Evolutionary conservation across 2,888 invertebrate genomes (phyloP), one percentile per base, ranked within the genome.

Genomic region (Scrobipalpa costella): DNA sequence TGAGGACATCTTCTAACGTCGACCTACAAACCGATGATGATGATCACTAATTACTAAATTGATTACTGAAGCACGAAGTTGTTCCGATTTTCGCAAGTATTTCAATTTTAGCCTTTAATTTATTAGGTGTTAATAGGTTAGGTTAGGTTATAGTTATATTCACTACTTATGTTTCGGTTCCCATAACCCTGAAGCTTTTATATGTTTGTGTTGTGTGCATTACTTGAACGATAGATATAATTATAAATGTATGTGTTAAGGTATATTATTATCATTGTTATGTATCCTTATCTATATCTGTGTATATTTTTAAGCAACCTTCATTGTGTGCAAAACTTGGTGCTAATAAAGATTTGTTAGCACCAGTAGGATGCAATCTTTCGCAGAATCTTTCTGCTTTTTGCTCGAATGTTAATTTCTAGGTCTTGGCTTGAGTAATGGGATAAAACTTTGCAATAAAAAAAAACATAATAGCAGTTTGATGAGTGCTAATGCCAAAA

Each of bases 251-350:
- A 38, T 49, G 44, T 5, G 50, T 50, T n/a, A 36, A 40, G 1
- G 57, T 58, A 40, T 59, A 47, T 44, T 52, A 52, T 27, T 27
- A 59, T 59, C 17, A 63, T 44, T 52, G 36, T 63, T 60, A 57
- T 61, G 62, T 57, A 59, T 68, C 61, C 62, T 66, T 66, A 63
- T 66, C 63, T 65, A 17, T 17, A 62, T 64, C 60, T 64, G n/a
- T 36, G 21, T 50, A 64, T 57, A 44, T 65, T 69, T 70, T 68
- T 69, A 70, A 70, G 68, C 66, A 65, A 61, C 64, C 64, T 49
- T 68, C 67, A 78, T 78, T 78, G 78, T 78, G 74, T 72, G 70
- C 63, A 68, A 72, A 79, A 79, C 73, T 73, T 74, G 72, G 68
- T 69, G 64, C 75, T 71, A 76, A 77, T 75, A 78, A 70, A 69